Evolutionary conservation across 2,888 invertebrate species (phyloP).

Genomic region (Lasioglossum morio): DNA sequence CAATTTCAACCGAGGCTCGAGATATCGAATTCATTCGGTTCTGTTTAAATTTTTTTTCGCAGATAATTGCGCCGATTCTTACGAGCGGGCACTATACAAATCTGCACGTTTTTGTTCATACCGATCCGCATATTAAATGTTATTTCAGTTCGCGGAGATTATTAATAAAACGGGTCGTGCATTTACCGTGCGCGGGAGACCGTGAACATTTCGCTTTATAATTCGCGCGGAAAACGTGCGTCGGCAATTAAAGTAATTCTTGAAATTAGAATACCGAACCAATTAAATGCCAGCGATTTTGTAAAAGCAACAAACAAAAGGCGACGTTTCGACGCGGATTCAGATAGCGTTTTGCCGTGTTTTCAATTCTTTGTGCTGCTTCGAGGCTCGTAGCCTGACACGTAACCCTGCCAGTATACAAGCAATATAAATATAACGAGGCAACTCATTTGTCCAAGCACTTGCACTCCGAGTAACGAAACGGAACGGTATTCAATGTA

Average conservation of each 20-base stretch:
- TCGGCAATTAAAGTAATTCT: constrained; percentile 7
- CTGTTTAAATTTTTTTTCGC: not conserved
- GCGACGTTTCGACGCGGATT: not conserved
- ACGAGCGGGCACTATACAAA: not conserved
- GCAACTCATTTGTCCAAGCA: constrained; percentile 12
- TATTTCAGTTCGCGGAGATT: not conserved
- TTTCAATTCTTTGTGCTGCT: not conserved
- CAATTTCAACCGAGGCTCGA: not conserved
- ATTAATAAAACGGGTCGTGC: constrained; percentile 3
- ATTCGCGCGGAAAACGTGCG: constrained; percentile 10
- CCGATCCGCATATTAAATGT: constrained; percentile 1
- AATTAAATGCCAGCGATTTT: constrained; percentile 10
- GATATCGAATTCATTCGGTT: not conserved
- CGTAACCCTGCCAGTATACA: not conserved
- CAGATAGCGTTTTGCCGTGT: not conserved
- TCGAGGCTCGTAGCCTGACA: not conserved
- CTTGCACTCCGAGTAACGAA: constrained; percentile 13
- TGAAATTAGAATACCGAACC: not conserved
- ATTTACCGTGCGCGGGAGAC: not conserved
- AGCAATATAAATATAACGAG: constrained; percentile 19
- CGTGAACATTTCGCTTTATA: constrained; percentile 6
- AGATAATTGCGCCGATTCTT: not conserved
- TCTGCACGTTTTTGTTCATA: not conserved
- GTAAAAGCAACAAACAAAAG: not conserved
- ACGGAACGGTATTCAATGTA: constrained; percentile 41